Conservation (phyloP, 2,888 invertebrate species). For the Scaptomyza caliginosa region DNA sequence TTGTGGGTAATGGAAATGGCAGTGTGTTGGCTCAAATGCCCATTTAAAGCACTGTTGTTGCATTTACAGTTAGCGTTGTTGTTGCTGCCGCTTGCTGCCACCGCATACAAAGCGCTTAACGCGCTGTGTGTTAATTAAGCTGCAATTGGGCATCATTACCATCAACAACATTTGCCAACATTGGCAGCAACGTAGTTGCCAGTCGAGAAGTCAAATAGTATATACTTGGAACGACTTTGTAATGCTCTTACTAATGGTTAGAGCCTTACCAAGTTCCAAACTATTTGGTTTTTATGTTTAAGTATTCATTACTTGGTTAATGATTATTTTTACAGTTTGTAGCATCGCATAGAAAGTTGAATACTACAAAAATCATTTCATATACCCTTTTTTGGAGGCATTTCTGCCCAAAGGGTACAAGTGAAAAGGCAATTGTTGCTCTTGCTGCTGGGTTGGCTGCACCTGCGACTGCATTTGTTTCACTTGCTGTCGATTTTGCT, state of each 20-base stretch:
- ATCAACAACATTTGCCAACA: constrained; percentile 66
- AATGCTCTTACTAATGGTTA: constrained; percentile 18
- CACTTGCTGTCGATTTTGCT: constrained; percentile 50
- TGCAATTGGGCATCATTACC: constrained; percentile 73
- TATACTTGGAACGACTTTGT: not conserved
- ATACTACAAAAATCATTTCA: not conserved
- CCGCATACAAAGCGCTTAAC: constrained; percentile 73
- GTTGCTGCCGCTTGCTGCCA: constrained; percentile 14
- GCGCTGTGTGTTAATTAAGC: constrained; percentile 76
- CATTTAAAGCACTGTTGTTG: constrained; percentile 20
- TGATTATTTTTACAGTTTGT: too few relatives aligned
- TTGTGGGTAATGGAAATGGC: constrained; percentile 1
- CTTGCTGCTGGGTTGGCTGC: constrained; percentile 27
- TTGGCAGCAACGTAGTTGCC: constrained; percentile 45
- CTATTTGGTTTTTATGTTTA: too few relatives aligned
- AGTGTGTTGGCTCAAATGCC: constrained; percentile 27
- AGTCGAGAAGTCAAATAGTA: constrained; percentile 21
- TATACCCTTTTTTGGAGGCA: constrained; percentile 9
- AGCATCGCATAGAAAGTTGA: too few relatives aligned
- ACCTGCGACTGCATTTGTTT: constrained; percentile 46
- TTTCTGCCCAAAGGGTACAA: constrained; percentile 9
- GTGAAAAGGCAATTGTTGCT: constrained; percentile 45
- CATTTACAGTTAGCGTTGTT: not conserved
- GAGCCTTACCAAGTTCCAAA: too few relatives aligned
- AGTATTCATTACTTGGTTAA: too few relatives aligned